Evolutionary conservation across 1,140 invertebrate genomes (phyloP), one percentile per base, ranked within the genome.

Genomic region (Drosophila nasuta): DNA sequence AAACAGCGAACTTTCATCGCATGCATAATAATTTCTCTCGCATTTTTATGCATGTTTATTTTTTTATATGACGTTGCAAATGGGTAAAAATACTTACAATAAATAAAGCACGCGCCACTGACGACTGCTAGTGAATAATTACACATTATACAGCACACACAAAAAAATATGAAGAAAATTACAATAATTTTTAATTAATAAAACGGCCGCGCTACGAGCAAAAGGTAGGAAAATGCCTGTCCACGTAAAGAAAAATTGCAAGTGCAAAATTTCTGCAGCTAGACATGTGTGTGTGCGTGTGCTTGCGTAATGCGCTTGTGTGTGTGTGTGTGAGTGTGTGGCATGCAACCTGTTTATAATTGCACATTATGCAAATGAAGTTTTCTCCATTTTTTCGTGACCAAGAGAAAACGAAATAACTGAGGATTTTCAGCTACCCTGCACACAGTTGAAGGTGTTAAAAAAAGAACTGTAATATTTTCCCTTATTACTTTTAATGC

Each of bases 101-200:
- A 79, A 82, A 86, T 82, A 82, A 79, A 76, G 15, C 45, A 57
- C 20, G 28, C 11, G 38, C n/a, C 65, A 57, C 35, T 54, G 63
- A 20, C 62, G 63, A 83, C 73, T 83, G 77, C 69, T 65, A 49
- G 20, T 45, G 80, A 82, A 89, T 88, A 83, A 88, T 83, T 83
- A 78, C 64, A 77, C 74, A 76, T 81, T 75, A 59, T 74, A 4
- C 20, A 25, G 20, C 20, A 25, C 20, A 25, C 20, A 25, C 20
- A 74, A 75, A 82, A 82, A 56, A 46, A 46, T 35, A 35, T 28
- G 15, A 68, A 51, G 45, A 71, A 75, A 71, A 59, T 78, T 89
- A 88, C 85, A 88, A 88, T 89, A 89, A 88, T 88, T 88, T 89
- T 88, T 88, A 88, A 88, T 89, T 88, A 88, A 89, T 74, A 83